Conservation (phyloP, 2,888 invertebrate species). For the Phytoseiulus persimilis region DNA sequence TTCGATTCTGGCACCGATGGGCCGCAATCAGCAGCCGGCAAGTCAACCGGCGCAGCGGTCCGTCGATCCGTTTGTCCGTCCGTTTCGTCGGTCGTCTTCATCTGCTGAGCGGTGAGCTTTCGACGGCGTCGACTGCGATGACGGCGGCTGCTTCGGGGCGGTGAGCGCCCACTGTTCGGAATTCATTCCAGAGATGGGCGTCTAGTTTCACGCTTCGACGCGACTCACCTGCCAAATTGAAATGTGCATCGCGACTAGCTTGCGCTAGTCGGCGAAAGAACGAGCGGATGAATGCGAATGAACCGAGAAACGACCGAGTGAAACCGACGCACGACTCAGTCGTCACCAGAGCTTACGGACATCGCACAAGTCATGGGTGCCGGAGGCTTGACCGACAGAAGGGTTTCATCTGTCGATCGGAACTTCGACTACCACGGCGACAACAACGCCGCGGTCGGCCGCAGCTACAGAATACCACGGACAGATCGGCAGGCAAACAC, state of each 20-base stretch:
- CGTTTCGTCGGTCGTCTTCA: not conserved
- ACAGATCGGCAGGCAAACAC: not conserved
- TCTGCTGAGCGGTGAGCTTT: not conserved
- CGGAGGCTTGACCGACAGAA: not conserved
- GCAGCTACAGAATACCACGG: not conserved
- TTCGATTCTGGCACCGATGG: not conserved
- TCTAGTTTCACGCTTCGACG: constrained; percentile 35
- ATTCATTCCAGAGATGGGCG: constrained; percentile 33
- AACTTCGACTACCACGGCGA: not conserved
- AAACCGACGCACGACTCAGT: not conserved
- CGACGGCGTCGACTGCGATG: not conserved
- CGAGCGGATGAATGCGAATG: not conserved
- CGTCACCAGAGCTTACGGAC: not conserved
- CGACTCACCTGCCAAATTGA: constrained; percentile 22
- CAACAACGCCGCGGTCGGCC: not conserved
- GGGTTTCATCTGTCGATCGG: not conserved
- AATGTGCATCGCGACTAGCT: constrained; percentile 17
- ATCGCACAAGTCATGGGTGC: not conserved
- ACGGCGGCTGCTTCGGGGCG: not conserved
- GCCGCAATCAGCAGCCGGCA: not conserved
- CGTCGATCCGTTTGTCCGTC: not conserved
- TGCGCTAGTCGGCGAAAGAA: not conserved
- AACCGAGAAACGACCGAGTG: not conserved
- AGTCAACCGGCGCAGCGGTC: not conserved
- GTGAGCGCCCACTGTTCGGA: constrained; percentile 10